A percentile compares a stretch with the other conserved stretches of the same genome.
Evolutionary conservation across 2,113 vertebrate genomes (phyloP).

Genomic region (Crotalus tigris): DNA sequence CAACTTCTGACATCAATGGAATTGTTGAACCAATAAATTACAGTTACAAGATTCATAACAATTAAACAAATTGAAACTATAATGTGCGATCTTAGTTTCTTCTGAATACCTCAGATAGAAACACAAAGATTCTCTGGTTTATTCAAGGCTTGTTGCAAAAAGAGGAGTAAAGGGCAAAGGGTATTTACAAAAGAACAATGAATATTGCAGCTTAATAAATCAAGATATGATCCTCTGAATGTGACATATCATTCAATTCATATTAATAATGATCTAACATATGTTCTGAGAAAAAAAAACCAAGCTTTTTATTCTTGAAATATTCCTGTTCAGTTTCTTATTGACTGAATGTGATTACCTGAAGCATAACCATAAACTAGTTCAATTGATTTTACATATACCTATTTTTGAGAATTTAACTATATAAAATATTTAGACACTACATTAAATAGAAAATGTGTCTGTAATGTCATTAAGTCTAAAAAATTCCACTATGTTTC

Average conservation of each 20-base stretch:
- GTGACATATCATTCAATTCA: neutral
- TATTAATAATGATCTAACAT: neutral
- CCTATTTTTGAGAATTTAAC: no score
- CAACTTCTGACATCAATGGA: neutral
- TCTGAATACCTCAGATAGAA: neutral
- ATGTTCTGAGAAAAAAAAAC: neutral
- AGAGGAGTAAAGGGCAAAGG: neutral
- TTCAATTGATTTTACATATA: neutral
- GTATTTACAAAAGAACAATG: neutral
- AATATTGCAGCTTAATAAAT: neutral
- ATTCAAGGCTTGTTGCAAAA: neutral
- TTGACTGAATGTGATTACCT: neutral
- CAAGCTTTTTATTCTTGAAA: neutral
- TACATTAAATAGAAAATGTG: neutral
- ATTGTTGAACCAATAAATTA: neutral
- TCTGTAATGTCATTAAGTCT: neutral
- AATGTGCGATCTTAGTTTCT: neutral
- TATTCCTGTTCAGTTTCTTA: neutral
- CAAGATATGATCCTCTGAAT: neutral
- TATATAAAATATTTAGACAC: neutral
- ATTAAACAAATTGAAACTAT: neutral
- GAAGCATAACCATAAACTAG: neutral
- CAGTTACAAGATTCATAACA: neutral
- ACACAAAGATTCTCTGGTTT: neutral
- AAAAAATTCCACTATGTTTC: neutral